These are phyloP conservation scores for Phytoseiulus persimilis DNA, from an alignment of 2,888 invertebrate genomes.

Conservation along the genomic window DNA sequence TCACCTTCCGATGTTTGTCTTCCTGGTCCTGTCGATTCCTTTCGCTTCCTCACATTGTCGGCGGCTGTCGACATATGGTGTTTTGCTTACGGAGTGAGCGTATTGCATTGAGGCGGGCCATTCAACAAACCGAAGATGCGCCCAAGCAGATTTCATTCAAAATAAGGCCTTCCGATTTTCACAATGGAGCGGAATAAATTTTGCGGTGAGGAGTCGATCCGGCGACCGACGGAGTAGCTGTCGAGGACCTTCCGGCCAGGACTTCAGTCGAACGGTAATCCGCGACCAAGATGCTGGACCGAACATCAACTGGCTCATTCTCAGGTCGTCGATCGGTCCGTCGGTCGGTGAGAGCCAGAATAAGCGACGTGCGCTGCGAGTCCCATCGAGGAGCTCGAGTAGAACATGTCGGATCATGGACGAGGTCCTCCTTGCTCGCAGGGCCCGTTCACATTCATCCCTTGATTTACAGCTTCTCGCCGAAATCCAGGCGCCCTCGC, in stretches of 20 bases:
- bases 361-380: too few relatives aligned
- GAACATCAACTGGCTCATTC: too few relatives aligned
- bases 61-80: background rate
- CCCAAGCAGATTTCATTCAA: background rate
- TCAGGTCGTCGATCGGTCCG: too few relatives aligned
- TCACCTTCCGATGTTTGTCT: conserved; percentile 5
- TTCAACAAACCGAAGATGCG: background rate
- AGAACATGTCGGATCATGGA: too few relatives aligned
- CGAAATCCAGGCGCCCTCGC: background rate
- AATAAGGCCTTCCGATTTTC: background rate
- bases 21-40: background rate
- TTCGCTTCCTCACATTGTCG: conserved; percentile 5
- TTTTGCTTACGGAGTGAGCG: background rate
- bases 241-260: too few relatives aligned
- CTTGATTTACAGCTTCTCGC: background rate
- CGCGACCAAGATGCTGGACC: too few relatives aligned
- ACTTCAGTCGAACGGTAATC: too few relatives aligned
- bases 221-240: too few relatives aligned
- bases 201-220: background rate
- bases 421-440: background rate
- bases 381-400: too few relatives aligned
- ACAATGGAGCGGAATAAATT: background rate
- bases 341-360: too few relatives aligned
- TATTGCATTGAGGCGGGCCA: background rate
- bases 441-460: background rate